Evolutionary conservation across 2,888 invertebrate genomes (phyloP).

Genomic region (Trachelus troglodyta): DNA sequence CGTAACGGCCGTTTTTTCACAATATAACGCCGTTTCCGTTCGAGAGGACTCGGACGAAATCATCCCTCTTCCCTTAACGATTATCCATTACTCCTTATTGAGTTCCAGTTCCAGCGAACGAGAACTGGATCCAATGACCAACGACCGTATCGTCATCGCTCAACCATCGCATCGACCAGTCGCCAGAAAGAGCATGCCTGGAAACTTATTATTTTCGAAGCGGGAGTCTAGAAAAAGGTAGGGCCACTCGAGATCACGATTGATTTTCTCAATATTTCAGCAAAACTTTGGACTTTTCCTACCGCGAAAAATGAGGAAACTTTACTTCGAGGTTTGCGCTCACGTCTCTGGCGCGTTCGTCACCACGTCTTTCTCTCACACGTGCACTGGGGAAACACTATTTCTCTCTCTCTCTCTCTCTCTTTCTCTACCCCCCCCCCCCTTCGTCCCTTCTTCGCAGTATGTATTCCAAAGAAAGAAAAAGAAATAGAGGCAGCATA

Average conservation of each 20-base stretch:
- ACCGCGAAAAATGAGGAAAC: conserved; percentile 63
- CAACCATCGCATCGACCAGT: not conserved
- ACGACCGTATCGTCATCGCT: conserved; percentile 7
- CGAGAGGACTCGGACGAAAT: not conserved
- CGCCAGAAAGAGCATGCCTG: conserved; percentile 8
- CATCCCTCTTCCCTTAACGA: conserved; percentile 3
- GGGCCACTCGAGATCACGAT: conserved; percentile 42
- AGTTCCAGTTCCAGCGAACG: not conserved
- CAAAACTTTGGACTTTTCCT: conserved; percentile 46
- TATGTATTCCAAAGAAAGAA: too few species aligned
- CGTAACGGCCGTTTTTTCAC: too few species aligned
- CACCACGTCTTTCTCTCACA: conserved; percentile 10
- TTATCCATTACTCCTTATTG: conserved; percentile 2
- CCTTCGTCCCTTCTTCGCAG: too few species aligned
- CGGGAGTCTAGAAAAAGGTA: conserved; percentile 6
- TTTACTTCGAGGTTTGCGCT: conserved; percentile 51
- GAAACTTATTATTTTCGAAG: conserved; percentile 26
- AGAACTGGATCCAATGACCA: conserved; percentile 17
- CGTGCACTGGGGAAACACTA: too few species aligned
- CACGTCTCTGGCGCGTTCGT: conserved; percentile 38
- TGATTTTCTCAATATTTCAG: conserved; percentile 60
- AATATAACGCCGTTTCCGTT: too few species aligned
- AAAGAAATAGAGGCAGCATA: too few species aligned
- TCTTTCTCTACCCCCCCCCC: too few species aligned
- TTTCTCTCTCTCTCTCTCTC: too few species aligned